These are phyloP conservation scores for Typhlomys cinereus DNA, from an alignment of 2,113 vertebrate species.

Conservation along the genomic window DNA sequence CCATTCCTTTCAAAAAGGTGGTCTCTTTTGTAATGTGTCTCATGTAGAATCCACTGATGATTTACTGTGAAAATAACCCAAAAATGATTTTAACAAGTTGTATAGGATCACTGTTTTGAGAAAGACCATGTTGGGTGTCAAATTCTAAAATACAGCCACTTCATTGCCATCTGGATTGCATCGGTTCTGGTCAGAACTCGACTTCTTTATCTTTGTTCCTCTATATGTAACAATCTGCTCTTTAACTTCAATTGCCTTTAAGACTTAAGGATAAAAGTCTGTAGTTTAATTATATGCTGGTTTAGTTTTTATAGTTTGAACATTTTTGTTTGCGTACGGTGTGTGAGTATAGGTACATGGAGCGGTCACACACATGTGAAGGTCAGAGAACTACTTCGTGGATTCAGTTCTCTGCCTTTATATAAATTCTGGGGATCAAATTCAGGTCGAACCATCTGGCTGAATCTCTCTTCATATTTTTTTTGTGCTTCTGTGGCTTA, in stretches of 20 bases:
- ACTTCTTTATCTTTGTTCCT: neutral
- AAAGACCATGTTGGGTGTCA: neutral
- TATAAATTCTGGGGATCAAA: no score
- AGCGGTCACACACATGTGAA: no score
- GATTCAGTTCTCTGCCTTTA: no score
- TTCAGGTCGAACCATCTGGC: no score
- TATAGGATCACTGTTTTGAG: neutral
- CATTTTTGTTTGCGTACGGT: no score
- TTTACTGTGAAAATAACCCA: neutral
- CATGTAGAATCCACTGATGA: neutral
- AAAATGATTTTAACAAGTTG: neutral
- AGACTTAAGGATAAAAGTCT: constrained; percentile 5
- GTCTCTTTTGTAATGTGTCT: neutral
- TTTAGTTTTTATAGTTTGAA: no score
- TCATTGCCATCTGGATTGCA: neutral
- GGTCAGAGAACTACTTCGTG: no score
- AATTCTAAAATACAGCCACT: neutral
- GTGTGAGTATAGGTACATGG: no score
- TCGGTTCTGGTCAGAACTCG: neutral
- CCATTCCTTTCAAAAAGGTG: neutral
- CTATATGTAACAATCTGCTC: neutral
- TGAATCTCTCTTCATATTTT: neutral
- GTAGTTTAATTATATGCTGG: neutral
- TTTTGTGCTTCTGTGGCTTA: neutral
- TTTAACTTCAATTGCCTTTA: neutral